Conservation (phyloP, 2,888 invertebrate genomes). For the Orgyia antiqua region DNA sequence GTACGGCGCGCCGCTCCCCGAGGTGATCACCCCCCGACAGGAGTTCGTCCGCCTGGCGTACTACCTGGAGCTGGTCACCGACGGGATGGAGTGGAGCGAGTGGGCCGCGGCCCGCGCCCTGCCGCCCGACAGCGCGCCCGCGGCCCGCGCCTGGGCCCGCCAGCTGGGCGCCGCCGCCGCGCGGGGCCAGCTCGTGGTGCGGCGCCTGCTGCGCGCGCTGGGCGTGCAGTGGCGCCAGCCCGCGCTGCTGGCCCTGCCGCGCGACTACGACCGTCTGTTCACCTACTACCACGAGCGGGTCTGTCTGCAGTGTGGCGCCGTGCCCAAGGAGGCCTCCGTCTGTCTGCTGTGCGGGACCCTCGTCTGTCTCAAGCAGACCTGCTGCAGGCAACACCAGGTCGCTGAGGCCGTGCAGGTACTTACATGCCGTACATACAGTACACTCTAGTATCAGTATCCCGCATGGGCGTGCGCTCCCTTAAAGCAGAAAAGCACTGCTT, state of each 20-base stretch:
- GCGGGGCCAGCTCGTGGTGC: constrained; percentile 57
- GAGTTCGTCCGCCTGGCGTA: constrained; percentile 89
- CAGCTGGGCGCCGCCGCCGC: constrained; percentile 47
- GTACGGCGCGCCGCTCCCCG: constrained; percentile 86
- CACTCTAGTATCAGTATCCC: background rate
- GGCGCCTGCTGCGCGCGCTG: constrained; percentile 84
- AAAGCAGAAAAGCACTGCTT: no score
- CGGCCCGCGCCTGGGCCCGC: constrained; percentile 46
- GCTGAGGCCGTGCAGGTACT: constrained; percentile 22
- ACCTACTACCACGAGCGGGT: constrained; percentile 94
- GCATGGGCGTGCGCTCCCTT: no score
- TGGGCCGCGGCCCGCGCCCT: constrained; percentile 38
- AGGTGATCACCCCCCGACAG: constrained; percentile 78
- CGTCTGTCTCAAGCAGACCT: constrained; percentile 69
- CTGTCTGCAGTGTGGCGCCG: constrained; percentile 92
- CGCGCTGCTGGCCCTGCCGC: constrained; percentile 89
- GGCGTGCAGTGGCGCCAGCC: constrained; percentile 90
- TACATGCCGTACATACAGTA: background rate
- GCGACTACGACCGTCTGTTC: constrained; percentile 90
- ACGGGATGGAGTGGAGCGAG: constrained; percentile 39
- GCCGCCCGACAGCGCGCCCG: constrained; percentile 18
- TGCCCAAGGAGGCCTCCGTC: constrained; percentile 81
- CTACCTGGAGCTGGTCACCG: constrained; percentile 82
- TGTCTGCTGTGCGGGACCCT: constrained; percentile 88
- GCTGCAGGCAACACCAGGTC: constrained; percentile 27